These are phyloP conservation scores for Nephrotoma flavescens DNA, from an alignment of 2,888 invertebrate species.

Conservation along the genomic window DNA sequence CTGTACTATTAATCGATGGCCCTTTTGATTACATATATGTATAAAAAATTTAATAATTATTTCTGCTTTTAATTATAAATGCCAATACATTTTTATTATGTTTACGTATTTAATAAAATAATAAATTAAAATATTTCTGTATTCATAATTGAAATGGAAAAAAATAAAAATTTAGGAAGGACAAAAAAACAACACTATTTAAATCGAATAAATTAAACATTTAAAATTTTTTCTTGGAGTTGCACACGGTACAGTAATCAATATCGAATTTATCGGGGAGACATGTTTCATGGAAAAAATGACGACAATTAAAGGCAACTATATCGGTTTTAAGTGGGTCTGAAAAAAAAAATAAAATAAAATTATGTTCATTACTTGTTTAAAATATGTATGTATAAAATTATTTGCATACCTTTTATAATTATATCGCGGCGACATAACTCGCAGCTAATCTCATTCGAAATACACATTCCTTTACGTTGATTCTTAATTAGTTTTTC, in stretches of 20 bases:
- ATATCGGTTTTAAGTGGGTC: conserved; percentile 45
- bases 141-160: background rate
- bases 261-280: conserved; percentile 36
- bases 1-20: background rate
- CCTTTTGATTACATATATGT: background rate
- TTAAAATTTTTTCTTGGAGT: conserved; percentile 7
- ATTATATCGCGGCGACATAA: conserved; percentile 65
- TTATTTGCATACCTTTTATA: conserved; percentile 38
- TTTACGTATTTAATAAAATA: background rate
- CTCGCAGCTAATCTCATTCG: conserved; percentile 60
- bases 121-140: background rate
- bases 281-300: conserved; percentile 78
- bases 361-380: conserved; percentile 2
- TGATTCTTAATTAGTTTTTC: conserved; percentile 65
- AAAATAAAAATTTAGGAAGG: background rate
- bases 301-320: conserved; percentile 75
- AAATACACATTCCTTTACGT: conserved; percentile 57
- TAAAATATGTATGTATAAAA: conserved; percentile 7
- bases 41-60: background rate
- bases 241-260: conserved; percentile 15
- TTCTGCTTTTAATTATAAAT: background rate
- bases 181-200: background rate
- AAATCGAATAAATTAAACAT: background rate
- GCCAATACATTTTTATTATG: background rate
- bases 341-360: conserved; percentile 15